A percentile compares a stretch with the other conserved stretches of the same genome.
Conservation (phyloP, 2,797 vertebrate species). For the Moxostoma hubbsi region DNA sequence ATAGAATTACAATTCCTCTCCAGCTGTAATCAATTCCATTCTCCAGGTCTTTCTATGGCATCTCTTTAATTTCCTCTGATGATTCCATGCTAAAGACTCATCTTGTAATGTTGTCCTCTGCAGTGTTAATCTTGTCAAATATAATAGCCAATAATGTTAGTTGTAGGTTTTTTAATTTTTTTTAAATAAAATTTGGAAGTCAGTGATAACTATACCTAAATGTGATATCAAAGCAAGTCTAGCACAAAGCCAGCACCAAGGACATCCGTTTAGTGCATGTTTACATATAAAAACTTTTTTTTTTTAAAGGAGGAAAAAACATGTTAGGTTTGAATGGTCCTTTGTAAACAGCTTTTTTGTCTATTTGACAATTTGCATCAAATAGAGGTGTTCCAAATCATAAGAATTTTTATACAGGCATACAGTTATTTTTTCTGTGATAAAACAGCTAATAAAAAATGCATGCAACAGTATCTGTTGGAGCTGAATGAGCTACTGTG, state of each 20-base stretch:
- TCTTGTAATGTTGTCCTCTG: background rate
- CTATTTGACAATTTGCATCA: background rate
- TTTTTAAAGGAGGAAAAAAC: no score
- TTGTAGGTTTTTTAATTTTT: no score
- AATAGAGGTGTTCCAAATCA: background rate
- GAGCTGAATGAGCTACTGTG: slow-evolving; percentile 47
- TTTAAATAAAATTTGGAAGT: no score
- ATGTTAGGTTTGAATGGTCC: no score
- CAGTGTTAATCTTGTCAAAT: no score
- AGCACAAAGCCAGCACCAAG: no score
- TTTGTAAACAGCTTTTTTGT: no score
- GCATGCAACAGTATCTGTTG: slow-evolving; percentile 44
- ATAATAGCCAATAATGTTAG: no score
- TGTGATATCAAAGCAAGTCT: no score
- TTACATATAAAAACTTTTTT: no score
- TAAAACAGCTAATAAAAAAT: slow-evolving; percentile 7
- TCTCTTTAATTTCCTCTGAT: background rate
- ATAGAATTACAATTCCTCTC: background rate
- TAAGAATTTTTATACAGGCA: background rate
- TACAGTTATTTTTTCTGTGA: background rate
- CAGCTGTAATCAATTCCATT: slow-evolving; percentile 11
- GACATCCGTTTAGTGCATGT: no score
- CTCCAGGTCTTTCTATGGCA: background rate
- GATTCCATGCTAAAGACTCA: background rate
- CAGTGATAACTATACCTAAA: no score